phyloP scores from a whole-genome alignment of 2,888 invertebrate genomes.

The Nephrocerus scutellatus region DNA sequence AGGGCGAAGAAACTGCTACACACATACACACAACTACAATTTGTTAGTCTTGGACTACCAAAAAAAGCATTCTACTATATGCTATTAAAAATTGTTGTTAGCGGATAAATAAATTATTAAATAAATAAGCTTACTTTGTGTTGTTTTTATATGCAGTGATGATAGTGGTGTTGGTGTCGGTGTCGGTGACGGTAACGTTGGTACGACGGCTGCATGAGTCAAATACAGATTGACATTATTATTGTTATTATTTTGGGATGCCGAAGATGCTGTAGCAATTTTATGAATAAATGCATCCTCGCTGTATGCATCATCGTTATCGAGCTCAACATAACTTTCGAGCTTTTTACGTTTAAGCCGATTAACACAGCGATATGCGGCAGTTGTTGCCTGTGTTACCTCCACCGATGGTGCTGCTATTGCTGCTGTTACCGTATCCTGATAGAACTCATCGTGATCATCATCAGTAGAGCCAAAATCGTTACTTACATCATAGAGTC shows the following conservation, averaged over 20 bases:
- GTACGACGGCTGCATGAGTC: constrained; percentile 11
- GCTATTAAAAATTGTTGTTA: no score
- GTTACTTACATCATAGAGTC: no score
- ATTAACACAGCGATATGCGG: no score
- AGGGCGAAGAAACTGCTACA: constrained; percentile 4
- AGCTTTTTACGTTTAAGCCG: constrained; percentile 39
- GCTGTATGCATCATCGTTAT: constrained; percentile 48
- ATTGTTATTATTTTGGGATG: constrained; percentile 9
- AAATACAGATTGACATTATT: constrained; percentile 14
- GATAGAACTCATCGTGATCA: no score
- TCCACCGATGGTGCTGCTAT: constrained; percentile 16
- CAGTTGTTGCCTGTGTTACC: no score
- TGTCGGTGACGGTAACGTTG: constrained; percentile 17
- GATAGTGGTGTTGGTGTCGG: constrained; percentile 23
- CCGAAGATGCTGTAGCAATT: constrained; percentile 30
- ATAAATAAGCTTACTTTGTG: constrained; percentile 4
- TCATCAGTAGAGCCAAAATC: no score
- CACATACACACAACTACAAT: constrained; percentile 6
- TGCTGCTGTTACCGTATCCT: no score
- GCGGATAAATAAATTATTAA: no score
- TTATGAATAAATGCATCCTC: constrained; percentile 47
- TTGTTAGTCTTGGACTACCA: constrained; percentile 9
- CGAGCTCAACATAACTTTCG: constrained; percentile 40
- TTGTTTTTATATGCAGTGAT: constrained; percentile 1
- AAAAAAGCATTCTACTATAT: background rate